These are phyloP conservation scores for Erebia epiphron DNA, from an alignment of 2,888 invertebrate species.

Conservation along the genomic window DNA sequence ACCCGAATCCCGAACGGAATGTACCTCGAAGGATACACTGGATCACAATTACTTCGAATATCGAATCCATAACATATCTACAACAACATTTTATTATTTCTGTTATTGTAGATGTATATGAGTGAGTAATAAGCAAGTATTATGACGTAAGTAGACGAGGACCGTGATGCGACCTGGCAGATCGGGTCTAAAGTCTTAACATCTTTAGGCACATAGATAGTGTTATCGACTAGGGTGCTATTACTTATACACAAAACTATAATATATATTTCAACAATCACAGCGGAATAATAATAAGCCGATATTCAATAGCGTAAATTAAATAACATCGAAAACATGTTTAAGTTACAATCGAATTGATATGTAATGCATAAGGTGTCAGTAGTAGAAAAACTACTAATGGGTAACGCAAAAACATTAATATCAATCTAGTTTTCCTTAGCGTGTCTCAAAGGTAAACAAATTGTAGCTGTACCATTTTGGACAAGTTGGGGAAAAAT, in stretches of 20 bases:
- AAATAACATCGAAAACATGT: slow-evolving; percentile 37
- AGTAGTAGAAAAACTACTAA: slow-evolving; percentile 15
- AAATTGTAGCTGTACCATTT: no score
- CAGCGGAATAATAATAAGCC: slow-evolving; percentile 32
- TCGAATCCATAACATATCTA: no score
- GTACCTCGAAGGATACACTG: not conserved
- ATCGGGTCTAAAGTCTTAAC: slow-evolving; percentile 11
- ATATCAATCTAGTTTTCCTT: not conserved
- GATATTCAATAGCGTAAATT: slow-evolving; percentile 22
- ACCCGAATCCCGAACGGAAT: not conserved
- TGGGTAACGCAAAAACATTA: slow-evolving; percentile 6
- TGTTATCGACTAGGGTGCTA: slow-evolving; percentile 63
- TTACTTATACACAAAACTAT: slow-evolving; percentile 51
- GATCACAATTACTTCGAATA: no score
- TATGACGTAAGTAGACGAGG: not conserved
- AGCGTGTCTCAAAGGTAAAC: no score
- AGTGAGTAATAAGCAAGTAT: not conserved
- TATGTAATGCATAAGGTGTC: slow-evolving; percentile 54
- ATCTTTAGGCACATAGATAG: slow-evolving; percentile 19
- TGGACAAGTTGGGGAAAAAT: no score
- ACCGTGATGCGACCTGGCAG: not conserved
- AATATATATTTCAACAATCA: slow-evolving; percentile 38
- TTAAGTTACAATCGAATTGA: slow-evolving; percentile 49
- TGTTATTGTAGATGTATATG: not conserved
- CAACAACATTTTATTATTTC: no score